Evolutionary conservation across 2,113 vertebrate species (phyloP), one percentile per base, ranked within the genome.

Genomic region (Thryonomys swinderianus): DNA sequence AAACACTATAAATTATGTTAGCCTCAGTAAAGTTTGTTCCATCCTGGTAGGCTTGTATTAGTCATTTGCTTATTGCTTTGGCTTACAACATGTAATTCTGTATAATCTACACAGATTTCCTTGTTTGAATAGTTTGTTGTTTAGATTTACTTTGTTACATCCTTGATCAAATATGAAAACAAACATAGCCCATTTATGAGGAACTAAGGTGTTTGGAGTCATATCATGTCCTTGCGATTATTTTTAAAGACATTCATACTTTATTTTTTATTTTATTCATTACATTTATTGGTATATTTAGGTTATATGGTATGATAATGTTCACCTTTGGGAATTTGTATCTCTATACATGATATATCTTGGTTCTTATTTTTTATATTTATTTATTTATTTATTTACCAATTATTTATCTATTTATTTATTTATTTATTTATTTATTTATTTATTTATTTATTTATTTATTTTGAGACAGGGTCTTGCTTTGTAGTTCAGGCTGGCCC

Each of bases 11-110:
- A 88, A 64, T 42, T 51, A n/a, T 25, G 48, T 66, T 51, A 76
- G 83, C 92, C 81, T 87, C 55, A 79, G 30, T 11, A 86, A 90
- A 90, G n/a, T 90, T 86, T 85, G 3, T 37, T 76, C 27, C 45
- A 0, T 67, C 90, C 90, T 92, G 27, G 69, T 84, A 37, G 17
- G 34, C 1, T 74, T 88, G 25, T 40, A n/a, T 76, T 62, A 5
- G 53, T 84, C 45, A 73, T 90, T 85, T 87, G 13, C 66, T 59
- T 66, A 37, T 79, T 86, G 14, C 16, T 66, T 88, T 89, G 61
- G 30, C 18, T 16, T 76, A 27, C 9, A 21, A 12, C 85, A 74
- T 61, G 17, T 61, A 76, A 81, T 83, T 93, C 37, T 78, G 20
- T 85, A 7, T 89, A 45, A 83, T 86, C 45, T 73, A 6, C 14